phyloP scores from a whole-genome alignment of 1,140 invertebrate species.

The Helicorthomorpha holstii region DNA sequence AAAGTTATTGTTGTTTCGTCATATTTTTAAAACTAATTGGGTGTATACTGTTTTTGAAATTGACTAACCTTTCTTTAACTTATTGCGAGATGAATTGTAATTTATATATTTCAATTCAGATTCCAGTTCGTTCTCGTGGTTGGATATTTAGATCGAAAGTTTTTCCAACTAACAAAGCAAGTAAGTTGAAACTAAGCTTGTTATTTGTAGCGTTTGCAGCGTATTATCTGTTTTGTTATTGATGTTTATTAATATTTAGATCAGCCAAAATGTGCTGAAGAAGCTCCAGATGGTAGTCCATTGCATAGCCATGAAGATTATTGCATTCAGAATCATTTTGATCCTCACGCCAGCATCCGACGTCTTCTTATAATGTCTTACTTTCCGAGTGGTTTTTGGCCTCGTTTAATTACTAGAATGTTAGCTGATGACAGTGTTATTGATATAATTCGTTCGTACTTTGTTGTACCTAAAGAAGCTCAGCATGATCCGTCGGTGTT shows the following conservation, averaged over 20 bases:
- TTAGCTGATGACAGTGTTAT: constrained; percentile 74
- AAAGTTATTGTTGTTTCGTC: too few species aligned
- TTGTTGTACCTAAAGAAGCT: constrained; percentile 41
- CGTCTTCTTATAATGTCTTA: constrained; percentile 79
- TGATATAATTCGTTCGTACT: constrained; percentile 55
- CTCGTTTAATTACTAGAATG: constrained; percentile 75
- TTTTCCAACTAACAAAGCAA: constrained; percentile 16
- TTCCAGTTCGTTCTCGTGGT: constrained; percentile 50
- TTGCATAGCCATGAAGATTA: constrained; percentile 5
- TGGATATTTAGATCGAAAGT: constrained; percentile 45
- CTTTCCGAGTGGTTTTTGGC: constrained; percentile 96
- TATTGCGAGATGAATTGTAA: not conserved
- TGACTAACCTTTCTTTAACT: not conserved
- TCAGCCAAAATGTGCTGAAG: too few species aligned
- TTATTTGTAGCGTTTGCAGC: too few species aligned
- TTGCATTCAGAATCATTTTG: constrained; percentile 16
- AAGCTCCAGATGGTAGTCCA: not conserved
- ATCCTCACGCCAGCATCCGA: constrained; percentile 17
- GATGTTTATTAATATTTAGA: too few species aligned
- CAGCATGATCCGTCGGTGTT: constrained; percentile 41
- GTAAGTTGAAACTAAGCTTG: too few species aligned
- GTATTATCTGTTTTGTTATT: too few species aligned
- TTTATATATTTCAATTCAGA: constrained; percentile 19
- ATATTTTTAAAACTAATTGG: too few species aligned
- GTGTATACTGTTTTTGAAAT: too few species aligned